A percentile compares a stretch with the other conserved stretches of the same genome.
phyloP scores from a whole-genome alignment of 2,888 invertebrate genomes.

The Zootermopsis nevadensis region DNA sequence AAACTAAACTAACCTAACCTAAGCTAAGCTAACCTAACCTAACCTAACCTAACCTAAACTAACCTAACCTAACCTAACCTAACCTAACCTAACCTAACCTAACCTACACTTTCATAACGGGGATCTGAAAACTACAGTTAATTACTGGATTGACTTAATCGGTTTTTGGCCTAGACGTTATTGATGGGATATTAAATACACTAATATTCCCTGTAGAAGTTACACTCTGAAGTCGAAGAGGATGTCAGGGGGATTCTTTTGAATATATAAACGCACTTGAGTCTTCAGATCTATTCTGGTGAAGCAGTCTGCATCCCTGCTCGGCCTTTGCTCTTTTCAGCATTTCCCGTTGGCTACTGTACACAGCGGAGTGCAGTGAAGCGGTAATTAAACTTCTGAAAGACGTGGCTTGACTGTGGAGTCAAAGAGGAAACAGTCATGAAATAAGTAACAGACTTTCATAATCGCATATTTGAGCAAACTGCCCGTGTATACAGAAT shows the following conservation, averaged over 20 bases:
- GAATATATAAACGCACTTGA: neutral
- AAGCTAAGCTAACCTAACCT: too few relatives aligned
- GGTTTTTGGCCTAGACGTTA: neutral
- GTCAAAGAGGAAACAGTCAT: neutral
- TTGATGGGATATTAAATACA: too few relatives aligned
- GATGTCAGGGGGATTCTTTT: neutral
- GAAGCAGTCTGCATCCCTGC: slow-evolving; percentile 9
- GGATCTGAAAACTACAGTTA: too few relatives aligned
- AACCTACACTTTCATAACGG: too few relatives aligned
- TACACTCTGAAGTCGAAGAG: neutral
- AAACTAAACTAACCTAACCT: too few relatives aligned
- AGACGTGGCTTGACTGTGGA: slow-evolving; percentile 17
- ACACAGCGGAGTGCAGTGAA: neutral
- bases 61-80: too few relatives aligned
- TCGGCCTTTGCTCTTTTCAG: slow-evolving; percentile 8
- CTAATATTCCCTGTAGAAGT: neutral
- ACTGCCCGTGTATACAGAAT: too few relatives aligned
- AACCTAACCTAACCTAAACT: too few relatives aligned
- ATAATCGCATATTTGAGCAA: neutral
- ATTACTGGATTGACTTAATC: neutral
- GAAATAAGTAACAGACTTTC: slow-evolving; percentile 7
- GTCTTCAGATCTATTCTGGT: slow-evolving; percentile 23
- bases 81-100: too few relatives aligned
- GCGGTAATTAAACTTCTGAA: slow-evolving; percentile 29
- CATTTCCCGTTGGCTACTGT: slow-evolving; percentile 13